phyloP scores from a whole-genome alignment of 2,888 invertebrate genomes.

The Nematopogon swammerdamellus region DNA sequence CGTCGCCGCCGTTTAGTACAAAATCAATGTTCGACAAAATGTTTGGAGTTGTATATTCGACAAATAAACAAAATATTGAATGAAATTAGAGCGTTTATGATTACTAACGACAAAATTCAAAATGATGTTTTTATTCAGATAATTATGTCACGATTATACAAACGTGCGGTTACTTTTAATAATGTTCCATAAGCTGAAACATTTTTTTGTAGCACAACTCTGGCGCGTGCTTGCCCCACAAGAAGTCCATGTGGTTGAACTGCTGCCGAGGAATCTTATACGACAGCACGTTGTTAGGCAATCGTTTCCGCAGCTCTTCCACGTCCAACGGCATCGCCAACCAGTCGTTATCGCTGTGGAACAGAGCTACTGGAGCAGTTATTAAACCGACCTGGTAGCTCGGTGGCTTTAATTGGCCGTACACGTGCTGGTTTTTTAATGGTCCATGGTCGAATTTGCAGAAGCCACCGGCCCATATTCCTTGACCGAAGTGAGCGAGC shows the following conservation, averaged over 20 bases:
- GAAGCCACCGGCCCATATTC: conserved; percentile 28
- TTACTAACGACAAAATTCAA: too few species aligned
- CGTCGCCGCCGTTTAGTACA: too few species aligned
- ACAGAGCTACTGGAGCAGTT: conserved; percentile 25
- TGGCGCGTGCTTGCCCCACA: conserved; percentile 29
- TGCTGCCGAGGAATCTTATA: conserved; percentile 13
- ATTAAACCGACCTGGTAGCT: conserved; percentile 28
- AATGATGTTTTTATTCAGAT: too few species aligned
- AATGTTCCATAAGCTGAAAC: too few species aligned
- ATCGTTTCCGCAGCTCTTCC: conserved; percentile 25
- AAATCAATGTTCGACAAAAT: too few species aligned
- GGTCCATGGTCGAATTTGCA: conserved; percentile 29
- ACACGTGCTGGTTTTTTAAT: conserved; percentile 16
- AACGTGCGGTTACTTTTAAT: too few species aligned
- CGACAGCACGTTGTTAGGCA: conserved; percentile 15
- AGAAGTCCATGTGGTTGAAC: conserved; percentile 20
- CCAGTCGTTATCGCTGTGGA: conserved; percentile 32
- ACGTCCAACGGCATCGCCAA: conserved; percentile 59
- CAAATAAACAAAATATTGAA: too few species aligned
- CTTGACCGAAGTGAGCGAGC: conserved; percentile 40
- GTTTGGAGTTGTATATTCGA: too few species aligned
- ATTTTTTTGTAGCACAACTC: too few species aligned
- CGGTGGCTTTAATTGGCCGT: conserved; percentile 19
- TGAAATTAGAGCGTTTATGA: too few species aligned
- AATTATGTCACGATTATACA: too few species aligned